Evolutionary conservation across 2,888 invertebrate species (phyloP).

Genomic region (Agrilus mali): DNA sequence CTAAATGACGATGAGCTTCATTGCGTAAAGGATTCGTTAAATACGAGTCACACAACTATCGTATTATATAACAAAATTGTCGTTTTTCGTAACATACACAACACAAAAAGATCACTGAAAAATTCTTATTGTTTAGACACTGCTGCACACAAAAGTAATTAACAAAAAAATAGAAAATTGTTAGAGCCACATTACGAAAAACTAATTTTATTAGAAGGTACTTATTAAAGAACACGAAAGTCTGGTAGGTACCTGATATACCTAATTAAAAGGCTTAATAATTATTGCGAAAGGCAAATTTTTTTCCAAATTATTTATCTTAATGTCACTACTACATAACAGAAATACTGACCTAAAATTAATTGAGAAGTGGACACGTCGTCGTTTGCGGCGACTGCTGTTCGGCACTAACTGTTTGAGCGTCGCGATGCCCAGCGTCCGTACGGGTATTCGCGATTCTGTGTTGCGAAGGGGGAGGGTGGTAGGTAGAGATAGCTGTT

Average conservation of each 20-base stretch:
- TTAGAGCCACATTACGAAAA: too few relatives aligned
- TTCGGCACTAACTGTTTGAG: conserved; percentile 30
- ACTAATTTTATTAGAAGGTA: too few relatives aligned
- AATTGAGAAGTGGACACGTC: conserved; percentile 20
- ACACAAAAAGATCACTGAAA: too few relatives aligned
- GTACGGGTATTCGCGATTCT: conserved; percentile 16
- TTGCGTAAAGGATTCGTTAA: too few relatives aligned
- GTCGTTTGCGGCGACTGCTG: conserved; percentile 33
- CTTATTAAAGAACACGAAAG: too few relatives aligned
- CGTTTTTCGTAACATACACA: too few relatives aligned
- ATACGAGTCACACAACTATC: too few relatives aligned
- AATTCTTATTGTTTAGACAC: not conserved
- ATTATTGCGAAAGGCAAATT: conserved; percentile 1
- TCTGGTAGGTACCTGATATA: too few relatives aligned
- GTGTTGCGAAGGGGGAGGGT: conserved; percentile 15
- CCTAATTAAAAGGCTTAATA: conserved; percentile 6
- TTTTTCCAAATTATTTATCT: too few relatives aligned
- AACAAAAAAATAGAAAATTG: not conserved
- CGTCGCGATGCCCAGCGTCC: conserved; percentile 22
- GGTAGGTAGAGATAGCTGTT: conserved; percentile 11
- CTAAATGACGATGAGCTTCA: too few relatives aligned
- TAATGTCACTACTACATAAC: not conserved
- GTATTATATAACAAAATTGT: too few relatives aligned
- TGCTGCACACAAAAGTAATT: conserved; percentile 5
- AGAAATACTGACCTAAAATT: conserved; percentile 26